Percentiles rank a stretch among this genome's conserved stretches.
phyloP scores from a whole-genome alignment of 2,888 invertebrate genomes.

The Autographa pulchrina region DNA sequence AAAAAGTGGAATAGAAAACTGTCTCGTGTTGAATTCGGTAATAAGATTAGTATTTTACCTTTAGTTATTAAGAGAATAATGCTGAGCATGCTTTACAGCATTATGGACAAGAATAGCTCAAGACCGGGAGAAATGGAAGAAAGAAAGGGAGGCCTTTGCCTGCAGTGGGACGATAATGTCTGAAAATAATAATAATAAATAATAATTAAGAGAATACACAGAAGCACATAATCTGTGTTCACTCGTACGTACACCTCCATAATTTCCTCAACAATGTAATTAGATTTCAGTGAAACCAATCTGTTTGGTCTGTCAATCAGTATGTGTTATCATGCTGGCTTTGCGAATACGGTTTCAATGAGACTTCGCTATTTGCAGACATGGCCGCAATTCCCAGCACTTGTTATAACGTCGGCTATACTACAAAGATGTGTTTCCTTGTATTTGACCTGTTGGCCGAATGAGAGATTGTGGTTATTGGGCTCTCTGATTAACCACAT shows the following conservation, averaged over 20 bases:
- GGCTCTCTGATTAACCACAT: conserved; percentile 24
- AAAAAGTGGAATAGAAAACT: no score
- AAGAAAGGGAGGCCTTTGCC: no score
- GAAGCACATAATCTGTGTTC: background rate
- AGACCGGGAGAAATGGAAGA: no score
- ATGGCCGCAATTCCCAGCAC: conserved; percentile 5
- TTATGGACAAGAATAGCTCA: no score
- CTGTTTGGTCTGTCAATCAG: conserved; percentile 26
- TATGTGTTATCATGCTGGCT: conserved; percentile 28
- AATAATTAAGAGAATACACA: conserved; percentile 13
- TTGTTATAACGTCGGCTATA: conserved; percentile 15
- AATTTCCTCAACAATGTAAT: conserved; percentile 20
- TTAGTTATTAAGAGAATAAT: no score
- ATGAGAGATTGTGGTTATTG: conserved; percentile 31
- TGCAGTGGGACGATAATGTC: no score
- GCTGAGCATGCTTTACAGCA: no score
- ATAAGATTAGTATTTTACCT: no score
- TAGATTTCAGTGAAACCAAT: conserved; percentile 8
- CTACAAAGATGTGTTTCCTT: conserved; percentile 5
- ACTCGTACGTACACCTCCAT: background rate
- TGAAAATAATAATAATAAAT: no score
- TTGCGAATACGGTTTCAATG: conserved; percentile 49
- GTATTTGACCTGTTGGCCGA: conserved; percentile 15
- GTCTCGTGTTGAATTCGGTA: no score
- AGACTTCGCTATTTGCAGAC: conserved; percentile 20